Base-by-base conservation (phyloP, 2,888 invertebrate species). In the Drosophila melanosoma region DNA sequence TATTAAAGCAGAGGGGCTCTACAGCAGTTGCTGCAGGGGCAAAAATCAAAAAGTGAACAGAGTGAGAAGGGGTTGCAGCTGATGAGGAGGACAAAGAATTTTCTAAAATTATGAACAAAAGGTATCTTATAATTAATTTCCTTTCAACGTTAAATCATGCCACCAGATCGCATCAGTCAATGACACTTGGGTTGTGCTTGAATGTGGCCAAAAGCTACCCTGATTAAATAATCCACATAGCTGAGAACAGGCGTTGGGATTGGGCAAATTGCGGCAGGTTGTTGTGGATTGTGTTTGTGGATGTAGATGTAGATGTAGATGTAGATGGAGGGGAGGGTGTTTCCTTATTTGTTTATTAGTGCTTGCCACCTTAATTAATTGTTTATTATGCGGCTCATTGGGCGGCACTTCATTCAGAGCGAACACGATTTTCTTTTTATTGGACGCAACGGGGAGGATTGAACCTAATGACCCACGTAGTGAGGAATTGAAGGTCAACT, bases 61-160 rank as follows among this genome's bases (percentile, higher is more conserved):
- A 10, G 5, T 33, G 35, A 49, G 29, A 5, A 15, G 7, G 11
- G 15, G 26, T 10, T 12, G 26, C 15, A 40, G 33, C 45, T n/a
- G 26, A 51, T 23, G 23, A 26, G 17, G 29, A 4, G 52, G 42
- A 67, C 67, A 59, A 52, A 67, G 56, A 62, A 61, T 64, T 65
- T 57, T 73, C 67, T 59, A 32, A 77, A 85, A 77, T 79, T 77
- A 72, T 75, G 67, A 69, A 74, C 79, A 84, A 88, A 81, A 81
- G 76, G 69, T 78, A 69, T 40, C 78, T 79, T 81, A 83, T 88
- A 86, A 86, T 86, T 88, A 81, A 79, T 78, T 86, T 78, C 35
- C 10, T 61, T 78, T 62, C 51, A 65, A 48, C 26, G 49, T 52
- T 40, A 48, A 63, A 58, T 69, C 45, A 48, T 60, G 23, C 23